Evolutionary conservation across 2,113 vertebrate species (phyloP).

Genomic region (Anoura caudifer): DNA sequence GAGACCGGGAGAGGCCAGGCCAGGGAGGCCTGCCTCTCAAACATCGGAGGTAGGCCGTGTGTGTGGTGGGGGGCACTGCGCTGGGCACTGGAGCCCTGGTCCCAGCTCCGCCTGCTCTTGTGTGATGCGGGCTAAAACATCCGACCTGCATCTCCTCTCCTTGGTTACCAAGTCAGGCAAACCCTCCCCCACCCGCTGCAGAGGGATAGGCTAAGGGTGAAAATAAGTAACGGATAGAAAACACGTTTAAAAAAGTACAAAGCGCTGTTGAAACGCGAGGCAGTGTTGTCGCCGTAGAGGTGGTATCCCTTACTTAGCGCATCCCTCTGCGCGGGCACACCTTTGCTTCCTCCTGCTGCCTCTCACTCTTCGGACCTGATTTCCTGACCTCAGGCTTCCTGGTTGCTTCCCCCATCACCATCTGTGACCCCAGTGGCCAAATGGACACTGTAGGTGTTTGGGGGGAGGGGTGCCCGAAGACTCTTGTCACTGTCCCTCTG

Average conservation of each 20-base stretch:
- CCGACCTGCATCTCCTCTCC: neutral
- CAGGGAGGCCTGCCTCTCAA: neutral
- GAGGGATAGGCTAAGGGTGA: constrained; percentile 51
- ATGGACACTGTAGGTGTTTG: neutral
- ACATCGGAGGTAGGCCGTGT: constrained; percentile 67
- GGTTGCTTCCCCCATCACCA: neutral
- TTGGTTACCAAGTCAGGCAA: neutral
- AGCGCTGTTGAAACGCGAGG: constrained; percentile 62
- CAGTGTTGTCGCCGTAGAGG: constrained; percentile 48
- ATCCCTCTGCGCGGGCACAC: neutral
- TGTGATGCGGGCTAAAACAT: neutral
- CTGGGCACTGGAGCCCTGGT: neutral
- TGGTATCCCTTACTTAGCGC: constrained; percentile 35
- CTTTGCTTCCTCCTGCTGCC: neutral
- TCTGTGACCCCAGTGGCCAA: neutral
- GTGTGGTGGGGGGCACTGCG: constrained; percentile 15
- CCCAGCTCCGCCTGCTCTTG: neutral
- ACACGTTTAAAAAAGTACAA: constrained; percentile 67
- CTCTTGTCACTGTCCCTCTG: neutral
- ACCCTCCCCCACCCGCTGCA: neutral
- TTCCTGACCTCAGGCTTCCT: neutral
- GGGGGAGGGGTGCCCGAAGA: neutral
- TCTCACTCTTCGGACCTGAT: neutral
- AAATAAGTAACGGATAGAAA: constrained; percentile 60
- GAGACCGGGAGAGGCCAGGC: neutral